These are phyloP conservation scores for Pandemis corylana DNA, from an alignment of 2,888 invertebrate genomes.

Conservation along the genomic window DNA sequence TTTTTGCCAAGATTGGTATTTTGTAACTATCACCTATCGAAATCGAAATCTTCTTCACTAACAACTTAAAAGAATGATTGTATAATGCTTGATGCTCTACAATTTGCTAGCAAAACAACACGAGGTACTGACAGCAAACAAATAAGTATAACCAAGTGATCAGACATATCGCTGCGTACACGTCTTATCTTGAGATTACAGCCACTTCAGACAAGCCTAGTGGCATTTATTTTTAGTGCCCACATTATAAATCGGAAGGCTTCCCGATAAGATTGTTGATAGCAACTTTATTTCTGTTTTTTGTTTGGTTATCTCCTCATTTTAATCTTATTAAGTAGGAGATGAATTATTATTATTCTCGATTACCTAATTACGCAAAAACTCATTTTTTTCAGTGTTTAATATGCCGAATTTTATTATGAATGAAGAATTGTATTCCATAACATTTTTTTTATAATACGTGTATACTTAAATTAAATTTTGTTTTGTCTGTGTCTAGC, in stretches of 20 bases:
- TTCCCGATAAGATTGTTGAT: slow-evolving; percentile 27
- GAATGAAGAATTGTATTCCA: no score
- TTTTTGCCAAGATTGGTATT: no score
- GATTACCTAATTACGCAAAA: background rate
- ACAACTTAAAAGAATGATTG: no score
- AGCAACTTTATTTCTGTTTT: background rate
- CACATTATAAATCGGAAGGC: slow-evolving; percentile 3
- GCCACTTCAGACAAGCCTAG: background rate
- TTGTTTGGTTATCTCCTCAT: background rate
- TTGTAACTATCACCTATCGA: no score
- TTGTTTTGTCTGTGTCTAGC: no score
- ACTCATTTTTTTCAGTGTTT: background rate
- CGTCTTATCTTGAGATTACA: slow-evolving; percentile 28
- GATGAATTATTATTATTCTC: background rate
- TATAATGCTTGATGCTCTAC: no score
- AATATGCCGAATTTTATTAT: no score
- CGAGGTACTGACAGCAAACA: background rate
- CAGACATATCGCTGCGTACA: background rate
- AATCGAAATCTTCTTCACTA: no score
- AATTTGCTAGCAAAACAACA: background rate
- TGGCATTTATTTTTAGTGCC: slow-evolving; percentile 25
- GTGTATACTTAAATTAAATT: no score
- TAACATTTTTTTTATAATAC: no score
- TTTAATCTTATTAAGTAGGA: background rate
- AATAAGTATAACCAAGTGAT: background rate